Conservation (phyloP, 2,113 vertebrate genomes). For the Acanthochromis polyacanthus region DNA sequence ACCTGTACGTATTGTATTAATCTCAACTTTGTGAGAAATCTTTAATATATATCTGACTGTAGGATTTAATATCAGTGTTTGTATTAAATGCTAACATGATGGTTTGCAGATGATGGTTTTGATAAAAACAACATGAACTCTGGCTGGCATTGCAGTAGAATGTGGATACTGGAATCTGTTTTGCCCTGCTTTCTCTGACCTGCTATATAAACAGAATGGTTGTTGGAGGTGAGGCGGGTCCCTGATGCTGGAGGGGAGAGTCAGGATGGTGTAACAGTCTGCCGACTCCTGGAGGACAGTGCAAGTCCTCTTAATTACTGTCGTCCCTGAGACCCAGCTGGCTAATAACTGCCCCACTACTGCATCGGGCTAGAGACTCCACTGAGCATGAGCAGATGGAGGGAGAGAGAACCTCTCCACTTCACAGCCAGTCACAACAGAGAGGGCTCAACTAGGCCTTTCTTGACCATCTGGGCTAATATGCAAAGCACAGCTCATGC, state of each 20-base stretch:
- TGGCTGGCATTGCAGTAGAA: conserved; percentile 9
- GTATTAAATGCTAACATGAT: too few species aligned
- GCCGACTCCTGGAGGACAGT: conserved; percentile 54
- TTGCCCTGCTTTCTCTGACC: conserved; percentile 49
- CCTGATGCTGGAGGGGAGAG: neutral
- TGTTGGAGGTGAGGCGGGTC: conserved; percentile 21
- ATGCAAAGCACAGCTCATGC: conserved; percentile 32
- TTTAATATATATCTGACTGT: too few species aligned
- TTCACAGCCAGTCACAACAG: conserved; percentile 53
- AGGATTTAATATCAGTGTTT: neutral
- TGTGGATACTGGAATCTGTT: conserved; percentile 19
- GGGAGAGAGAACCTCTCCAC: conserved; percentile 37
- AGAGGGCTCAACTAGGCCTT: conserved; percentile 65
- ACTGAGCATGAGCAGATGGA: conserved; percentile 69
- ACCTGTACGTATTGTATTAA: too few species aligned
- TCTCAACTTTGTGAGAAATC: too few species aligned
- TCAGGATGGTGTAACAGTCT: conserved; percentile 28
- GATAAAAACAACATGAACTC: conserved; percentile 5
- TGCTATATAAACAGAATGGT: conserved; percentile 56
- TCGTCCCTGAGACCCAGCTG: conserved; percentile 62
- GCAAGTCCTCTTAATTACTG: conserved; percentile 75
- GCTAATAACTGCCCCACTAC: conserved; percentile 62
- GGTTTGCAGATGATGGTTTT: neutral
- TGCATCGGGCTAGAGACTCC: conserved; percentile 47
- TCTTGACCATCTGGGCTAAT: conserved; percentile 64